These are phyloP conservation scores for Noturus placidus DNA, from an alignment of 2,113 vertebrate genomes.

Conservation along the genomic window DNA sequence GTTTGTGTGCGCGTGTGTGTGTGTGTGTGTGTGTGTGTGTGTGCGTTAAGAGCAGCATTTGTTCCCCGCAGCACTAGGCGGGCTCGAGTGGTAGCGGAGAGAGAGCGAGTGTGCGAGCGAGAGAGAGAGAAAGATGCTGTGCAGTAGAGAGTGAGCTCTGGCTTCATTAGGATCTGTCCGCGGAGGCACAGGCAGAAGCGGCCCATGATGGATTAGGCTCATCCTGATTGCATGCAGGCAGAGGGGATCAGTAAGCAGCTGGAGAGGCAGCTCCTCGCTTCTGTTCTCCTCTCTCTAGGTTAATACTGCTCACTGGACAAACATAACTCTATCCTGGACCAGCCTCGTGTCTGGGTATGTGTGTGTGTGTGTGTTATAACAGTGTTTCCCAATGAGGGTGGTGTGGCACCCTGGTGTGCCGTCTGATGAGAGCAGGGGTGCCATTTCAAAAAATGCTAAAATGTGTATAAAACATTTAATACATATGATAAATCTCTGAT, in stretches of 20 bases:
- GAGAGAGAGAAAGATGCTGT: slow-evolving; percentile 1
- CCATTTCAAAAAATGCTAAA: too few species aligned
- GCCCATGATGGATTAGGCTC: slow-evolving; percentile 50
- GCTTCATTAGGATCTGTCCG: slow-evolving; percentile 54
- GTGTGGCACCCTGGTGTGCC: too few species aligned
- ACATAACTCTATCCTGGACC: neutral
- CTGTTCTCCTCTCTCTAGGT: slow-evolving; percentile 28
- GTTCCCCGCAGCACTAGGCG: slow-evolving; percentile 24
- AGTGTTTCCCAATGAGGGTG: too few species aligned
- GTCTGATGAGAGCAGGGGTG: too few species aligned
- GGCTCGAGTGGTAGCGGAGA: neutral
- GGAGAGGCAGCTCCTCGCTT: slow-evolving; percentile 29
- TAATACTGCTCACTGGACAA: slow-evolving; percentile 39
- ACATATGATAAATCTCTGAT: too few species aligned
- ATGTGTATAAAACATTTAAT: too few species aligned
- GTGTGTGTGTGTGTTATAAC: neutral
- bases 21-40: slow-evolving; percentile 10
- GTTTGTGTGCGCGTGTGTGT: neutral
- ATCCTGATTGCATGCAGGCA: slow-evolving; percentile 44
- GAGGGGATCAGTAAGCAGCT: slow-evolving; percentile 52
- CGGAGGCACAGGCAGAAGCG: slow-evolving; percentile 42
- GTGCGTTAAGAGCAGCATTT: slow-evolving; percentile 12
- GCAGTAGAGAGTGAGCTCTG: slow-evolving; percentile 29
- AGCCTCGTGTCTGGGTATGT: neutral
- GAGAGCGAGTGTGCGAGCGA: neutral